A percentile compares a stretch with the other conserved stretches of the same genome.
Evolutionary conservation across 2,888 invertebrate species (phyloP).

Genomic region (Parochlus steinenii): DNA sequence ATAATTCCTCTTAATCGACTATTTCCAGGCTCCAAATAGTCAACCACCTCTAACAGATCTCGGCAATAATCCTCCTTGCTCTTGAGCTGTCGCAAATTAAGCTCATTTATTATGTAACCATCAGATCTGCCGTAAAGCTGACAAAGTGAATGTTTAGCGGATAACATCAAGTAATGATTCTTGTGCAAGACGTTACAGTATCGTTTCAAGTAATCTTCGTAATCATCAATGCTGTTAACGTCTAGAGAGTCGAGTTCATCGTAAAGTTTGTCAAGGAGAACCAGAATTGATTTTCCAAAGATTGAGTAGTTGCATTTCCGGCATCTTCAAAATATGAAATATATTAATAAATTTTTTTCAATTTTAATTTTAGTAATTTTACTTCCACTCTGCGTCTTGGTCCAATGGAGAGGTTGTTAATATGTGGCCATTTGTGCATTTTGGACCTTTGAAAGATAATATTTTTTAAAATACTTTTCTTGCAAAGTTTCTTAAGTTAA

Average conservation of each 20-base stretch:
- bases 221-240: slow-evolving; percentile 42
- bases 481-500: too few relatives aligned
- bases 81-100: slow-evolving; percentile 46
- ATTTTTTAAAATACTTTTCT: too few relatives aligned
- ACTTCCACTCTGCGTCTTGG: slow-evolving; percentile 40
- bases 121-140: slow-evolving; percentile 64
- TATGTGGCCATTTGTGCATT: slow-evolving; percentile 35
- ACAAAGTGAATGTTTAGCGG: slow-evolving; percentile 54
- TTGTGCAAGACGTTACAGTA: slow-evolving; percentile 48
- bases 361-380: slow-evolving; percentile 20
- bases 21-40: slow-evolving; percentile 63
- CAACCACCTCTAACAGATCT: slow-evolving; percentile 50
- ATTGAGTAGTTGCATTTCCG: slow-evolving; percentile 29
- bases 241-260: slow-evolving; percentile 48
- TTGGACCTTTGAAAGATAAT: too few relatives aligned
- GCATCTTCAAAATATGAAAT: slow-evolving; percentile 19
- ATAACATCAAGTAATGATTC: slow-evolving; percentile 49
- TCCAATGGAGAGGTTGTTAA: slow-evolving; percentile 45
- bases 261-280: slow-evolving; percentile 39
- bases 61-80: slow-evolving; percentile 62
- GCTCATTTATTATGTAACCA: slow-evolving; percentile 54
- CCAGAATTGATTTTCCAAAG: slow-evolving; percentile 27
- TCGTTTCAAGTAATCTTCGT: slow-evolving; percentile 42
- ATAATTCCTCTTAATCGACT: slow-evolving; percentile 59
- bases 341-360: slow-evolving; percentile 2